Evolutionary conservation across 2,888 invertebrate species (phyloP), one percentile per base, ranked within the genome.

Genomic region (Lasioglossum marginatum): DNA sequence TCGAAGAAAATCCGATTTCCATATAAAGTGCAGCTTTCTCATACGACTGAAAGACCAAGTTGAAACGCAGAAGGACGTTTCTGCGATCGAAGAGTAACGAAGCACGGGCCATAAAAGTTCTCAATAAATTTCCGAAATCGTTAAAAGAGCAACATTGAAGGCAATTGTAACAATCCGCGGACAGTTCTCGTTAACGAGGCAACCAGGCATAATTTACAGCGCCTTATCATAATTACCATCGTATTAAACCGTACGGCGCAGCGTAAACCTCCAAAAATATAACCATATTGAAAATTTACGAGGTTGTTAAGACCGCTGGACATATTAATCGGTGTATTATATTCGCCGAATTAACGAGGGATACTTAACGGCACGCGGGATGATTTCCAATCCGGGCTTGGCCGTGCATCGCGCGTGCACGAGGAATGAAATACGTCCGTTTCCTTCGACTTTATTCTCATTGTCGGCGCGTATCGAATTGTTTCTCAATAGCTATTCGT

Each of bases 131-230:
- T 70, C 27, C 79, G 23, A 70, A 34, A 43, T 10, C 52, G 85
- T 12, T 23, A 60, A 72, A 48, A 52, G 12, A 19, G n/a, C 6
- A 19, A 63, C 70, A 37, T 37, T 27, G 63, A 37, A 76, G 23
- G 31, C 79, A 76, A 85, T 63, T 85, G 86, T 85, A 85, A 85
- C 86, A 85, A 85, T 66, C 63, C 45, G 27, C 37, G 48, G 16
- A 43, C 68, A 52, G 52, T 85, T 34, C 34, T 40, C n/a, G 10
- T n/a, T 52, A 52, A 85, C 66, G 52, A 85, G 86, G 14, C 45
- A 43, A 57, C 37, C 72, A n/a, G 4, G 14, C 34, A n/a, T 57
- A 79, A 85, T 85, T 85, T 85, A 85, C 76, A 66, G 0, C 80
- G n/a, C 45, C 75, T 79, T 85, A 79, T 79, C 85, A 72, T 71